Conservation (phyloP, 2,888 invertebrate species). For the Noctua janthe region DNA sequence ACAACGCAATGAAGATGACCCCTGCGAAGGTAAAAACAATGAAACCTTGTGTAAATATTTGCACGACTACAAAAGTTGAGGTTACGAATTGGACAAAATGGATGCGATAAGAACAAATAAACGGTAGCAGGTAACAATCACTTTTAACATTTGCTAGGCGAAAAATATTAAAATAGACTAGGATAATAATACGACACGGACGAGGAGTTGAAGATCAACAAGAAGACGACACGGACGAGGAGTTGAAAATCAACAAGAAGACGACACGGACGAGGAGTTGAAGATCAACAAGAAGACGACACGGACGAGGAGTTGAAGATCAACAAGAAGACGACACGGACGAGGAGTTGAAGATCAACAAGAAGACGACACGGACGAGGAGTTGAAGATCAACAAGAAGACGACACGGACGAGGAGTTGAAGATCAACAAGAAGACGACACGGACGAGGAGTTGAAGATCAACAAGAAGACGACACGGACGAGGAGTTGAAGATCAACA, state of each 20-base stretch:
- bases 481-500: slow-evolving; percentile 30
- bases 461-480: slow-evolving; percentile 29
- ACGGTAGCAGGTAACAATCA: slow-evolving; percentile 37
- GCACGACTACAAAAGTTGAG: neutral
- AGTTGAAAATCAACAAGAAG: slow-evolving; percentile 15
- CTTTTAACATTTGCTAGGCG: slow-evolving; percentile 36
- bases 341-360: slow-evolving; percentile 23
- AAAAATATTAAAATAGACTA: slow-evolving; percentile 30
- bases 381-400: slow-evolving; percentile 9
- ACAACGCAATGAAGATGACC: neutral
- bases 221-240: slow-evolving; percentile 33
- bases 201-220: slow-evolving; percentile 1
- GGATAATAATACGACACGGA: slow-evolving; percentile 18
- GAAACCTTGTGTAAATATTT: neutral
- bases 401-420: slow-evolving; percentile 38
- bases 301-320: slow-evolving; percentile 43
- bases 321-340: slow-evolving; percentile 35
- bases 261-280: slow-evolving; percentile 35
- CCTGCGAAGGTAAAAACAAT: neutral
- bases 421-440: slow-evolving; percentile 25
- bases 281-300: slow-evolving; percentile 21
- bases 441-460: slow-evolving; percentile 37
- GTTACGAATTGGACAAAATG: neutral
- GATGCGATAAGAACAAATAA: neutral
- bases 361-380: slow-evolving; percentile 44